Conservation (phyloP, 2,797 vertebrate species). For the Oreortyx pictus region DNA sequence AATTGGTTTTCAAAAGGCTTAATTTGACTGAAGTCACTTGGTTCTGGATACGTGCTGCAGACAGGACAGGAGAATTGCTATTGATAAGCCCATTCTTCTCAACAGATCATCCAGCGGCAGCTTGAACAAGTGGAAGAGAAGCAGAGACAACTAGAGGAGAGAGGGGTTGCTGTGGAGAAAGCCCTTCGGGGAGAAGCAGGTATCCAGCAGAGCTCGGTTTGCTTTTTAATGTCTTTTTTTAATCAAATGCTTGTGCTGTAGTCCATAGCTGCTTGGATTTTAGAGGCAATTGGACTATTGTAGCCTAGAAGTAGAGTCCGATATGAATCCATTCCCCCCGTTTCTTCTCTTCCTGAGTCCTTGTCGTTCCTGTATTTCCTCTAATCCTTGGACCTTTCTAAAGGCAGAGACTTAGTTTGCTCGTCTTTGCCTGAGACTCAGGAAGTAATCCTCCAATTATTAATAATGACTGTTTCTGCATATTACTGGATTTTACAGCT, state of each 20-base stretch:
- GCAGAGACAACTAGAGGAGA: conserved; percentile 95
- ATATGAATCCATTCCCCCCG: not conserved
- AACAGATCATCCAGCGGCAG: conserved; percentile 98
- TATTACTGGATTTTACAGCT: not conserved
- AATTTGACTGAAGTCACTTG: not conserved
- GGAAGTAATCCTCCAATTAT: not conserved
- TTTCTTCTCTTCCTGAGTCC: not conserved
- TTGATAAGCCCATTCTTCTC: not conserved
- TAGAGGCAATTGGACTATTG: not conserved
- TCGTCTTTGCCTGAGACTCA: not conserved
- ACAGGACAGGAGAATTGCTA: not conserved
- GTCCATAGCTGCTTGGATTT: conserved; percentile 26
- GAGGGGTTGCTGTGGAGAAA: conserved; percentile 97
- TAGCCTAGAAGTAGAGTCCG: not conserved
- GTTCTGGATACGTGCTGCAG: not conserved
- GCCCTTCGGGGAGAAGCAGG: conserved; percentile 98
- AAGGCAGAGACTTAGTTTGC: not conserved
- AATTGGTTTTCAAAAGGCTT: not conserved
- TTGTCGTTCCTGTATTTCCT: conserved; percentile 12
- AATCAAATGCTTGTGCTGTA: conserved; percentile 18
- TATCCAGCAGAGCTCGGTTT: conserved; percentile 73
- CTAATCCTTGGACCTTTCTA: not conserved
- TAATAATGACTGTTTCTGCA: not conserved
- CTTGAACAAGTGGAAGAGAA: conserved; percentile 99
- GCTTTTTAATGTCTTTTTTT: not conserved